Evolutionary conservation across 1,140 invertebrate genomes (phyloP), one percentile per base, ranked within the genome.

Genomic region (Goniozus legneri): DNA sequence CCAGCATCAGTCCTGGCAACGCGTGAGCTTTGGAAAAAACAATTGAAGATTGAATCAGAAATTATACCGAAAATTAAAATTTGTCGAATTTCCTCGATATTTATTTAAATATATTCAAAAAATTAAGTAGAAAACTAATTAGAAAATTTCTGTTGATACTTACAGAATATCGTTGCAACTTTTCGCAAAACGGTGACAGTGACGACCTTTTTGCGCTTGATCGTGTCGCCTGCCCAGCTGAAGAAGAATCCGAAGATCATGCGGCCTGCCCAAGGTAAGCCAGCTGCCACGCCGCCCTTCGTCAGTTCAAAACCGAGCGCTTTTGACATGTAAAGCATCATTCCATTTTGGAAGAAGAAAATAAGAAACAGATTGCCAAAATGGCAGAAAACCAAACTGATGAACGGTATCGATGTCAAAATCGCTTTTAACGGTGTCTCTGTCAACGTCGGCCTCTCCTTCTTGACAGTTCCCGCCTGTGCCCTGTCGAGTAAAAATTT

Each of bases 331-430:
- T 72, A 72, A 46, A 87, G 78, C 52, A 87, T 87, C 63, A 96
- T 82, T 64, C 91, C 92, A 40, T 87, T 91, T 2, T 93, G 93
- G 12, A 93, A 84, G 43, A 87, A 85, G 59, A 84, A 87, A 47
- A 94, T 56, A 1, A 86, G 80, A 80, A 85, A 88, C 14, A 86
- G 57, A 58, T 85, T 87, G 21, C 85, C 85, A 50, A 84, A 87
- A 52, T 88, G 85, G 16, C 84, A 70, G 10, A 83, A 50, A 7
- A 79, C 58, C 48, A 88, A 71, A 0, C 82, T 80, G 61, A 84
- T 73, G 62, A 88, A 87, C 12, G 85, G 85, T 19, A 87, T 50
- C 0, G 84, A 87, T 0, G 77, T 73, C 3, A 82, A 53, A 16
- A 88, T 82, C 16, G 71, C 31, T 10, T 18, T n/a, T 0, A 67